phyloP scores from a whole-genome alignment of 2,113 vertebrate species.

The human (Homo sapiens) region DNA sequence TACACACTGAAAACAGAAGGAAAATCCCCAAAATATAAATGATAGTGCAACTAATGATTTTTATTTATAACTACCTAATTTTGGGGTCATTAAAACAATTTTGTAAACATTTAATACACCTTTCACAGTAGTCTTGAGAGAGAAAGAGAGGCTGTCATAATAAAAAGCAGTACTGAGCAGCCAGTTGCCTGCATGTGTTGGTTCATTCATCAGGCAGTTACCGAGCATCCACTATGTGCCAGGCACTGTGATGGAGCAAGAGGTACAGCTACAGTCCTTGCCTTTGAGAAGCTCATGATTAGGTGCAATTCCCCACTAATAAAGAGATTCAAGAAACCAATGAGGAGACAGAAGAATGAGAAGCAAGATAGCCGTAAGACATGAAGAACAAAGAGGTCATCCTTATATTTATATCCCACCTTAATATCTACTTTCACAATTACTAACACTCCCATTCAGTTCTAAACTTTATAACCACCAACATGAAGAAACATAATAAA shows the following conservation, averaged over 20 bases:
- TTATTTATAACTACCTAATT: conserved; percentile 5
- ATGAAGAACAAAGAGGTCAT: background rate
- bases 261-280: background rate
- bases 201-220: background rate
- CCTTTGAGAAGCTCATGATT: background rate
- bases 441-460: background rate
- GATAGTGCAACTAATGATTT: background rate
- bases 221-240: background rate
- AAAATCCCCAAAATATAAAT: background rate
- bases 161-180: background rate
- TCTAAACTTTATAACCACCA: background rate
- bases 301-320: background rate
- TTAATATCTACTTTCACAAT: background rate
- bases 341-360: background rate
- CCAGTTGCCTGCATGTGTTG: background rate
- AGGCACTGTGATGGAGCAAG: background rate
- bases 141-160: background rate
- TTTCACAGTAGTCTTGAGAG: background rate
- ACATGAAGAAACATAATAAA: background rate
- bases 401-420: background rate
- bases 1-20: background rate
- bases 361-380: background rate
- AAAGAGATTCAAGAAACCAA: background rate
- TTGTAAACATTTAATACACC: background rate
- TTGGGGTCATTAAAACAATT: conserved; percentile 30